A percentile compares a stretch with the other conserved stretches of the same genome.
Evolutionary conservation across 2,113 vertebrate species (phyloP).

Genomic region (Coregonus clupeaformis): DNA sequence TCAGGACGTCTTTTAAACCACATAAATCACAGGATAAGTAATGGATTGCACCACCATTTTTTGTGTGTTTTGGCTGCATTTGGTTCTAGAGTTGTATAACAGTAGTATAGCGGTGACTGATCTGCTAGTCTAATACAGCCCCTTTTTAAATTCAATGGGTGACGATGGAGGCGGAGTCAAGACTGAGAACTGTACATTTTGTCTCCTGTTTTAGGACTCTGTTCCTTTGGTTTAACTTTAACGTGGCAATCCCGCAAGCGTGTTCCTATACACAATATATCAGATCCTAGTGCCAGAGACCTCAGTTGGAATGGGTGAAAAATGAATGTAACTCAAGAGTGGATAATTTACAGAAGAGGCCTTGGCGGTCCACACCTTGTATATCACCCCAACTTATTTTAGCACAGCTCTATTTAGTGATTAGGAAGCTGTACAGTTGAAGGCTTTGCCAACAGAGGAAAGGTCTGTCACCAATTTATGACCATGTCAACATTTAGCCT

Average conservation of each 20-base stretch:
- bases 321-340: slow-evolving; percentile 13
- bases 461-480: neutral
- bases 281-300: too few species aligned
- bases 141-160: neutral
- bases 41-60: neutral
- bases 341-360: slow-evolving; percentile 13
- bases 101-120: neutral
- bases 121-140: neutral
- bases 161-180: neutral
- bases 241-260: neutral
- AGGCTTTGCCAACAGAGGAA: neutral
- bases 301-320: too few species aligned
- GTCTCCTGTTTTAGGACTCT: neutral
- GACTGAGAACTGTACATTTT: neutral
- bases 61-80: neutral
- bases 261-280: too few species aligned
- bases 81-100: too few species aligned
- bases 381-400: slow-evolving; percentile 20
- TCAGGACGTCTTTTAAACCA: neutral
- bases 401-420: neutral
- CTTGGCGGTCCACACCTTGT: slow-evolving; percentile 29
- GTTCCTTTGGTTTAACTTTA: neutral
- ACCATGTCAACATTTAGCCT: neutral
- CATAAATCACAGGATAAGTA: neutral
- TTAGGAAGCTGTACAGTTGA: neutral